Percentiles rank a stretch among this genome's conserved stretches.
Evolutionary conservation across 2,113 vertebrate genomes (phyloP).

Genomic region (Rhinolophus ferrumequinum): DNA sequence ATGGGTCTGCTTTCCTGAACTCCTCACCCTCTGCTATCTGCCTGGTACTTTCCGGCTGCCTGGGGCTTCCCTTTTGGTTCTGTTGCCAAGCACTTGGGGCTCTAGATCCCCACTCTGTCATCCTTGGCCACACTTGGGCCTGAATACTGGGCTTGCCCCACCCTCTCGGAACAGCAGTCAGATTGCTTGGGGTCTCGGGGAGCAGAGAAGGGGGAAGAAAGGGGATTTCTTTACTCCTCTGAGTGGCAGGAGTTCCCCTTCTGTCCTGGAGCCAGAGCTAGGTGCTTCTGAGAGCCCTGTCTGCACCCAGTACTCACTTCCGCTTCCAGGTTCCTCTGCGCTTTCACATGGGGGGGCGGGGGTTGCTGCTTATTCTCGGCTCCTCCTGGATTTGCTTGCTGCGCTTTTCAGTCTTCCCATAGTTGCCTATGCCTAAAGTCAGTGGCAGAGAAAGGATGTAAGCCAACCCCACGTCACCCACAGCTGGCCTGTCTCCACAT

Average conservation of each 20-base stretch:
- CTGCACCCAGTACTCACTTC: not conserved
- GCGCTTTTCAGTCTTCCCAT: fast-evolving
- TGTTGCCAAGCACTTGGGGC: not conserved
- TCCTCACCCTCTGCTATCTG: not conserved
- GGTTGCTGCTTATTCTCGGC: not conserved
- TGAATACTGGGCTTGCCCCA: not conserved
- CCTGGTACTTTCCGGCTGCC: not conserved
- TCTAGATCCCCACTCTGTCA: not conserved
- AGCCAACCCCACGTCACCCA: not conserved
- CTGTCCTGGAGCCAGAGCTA: not conserved
- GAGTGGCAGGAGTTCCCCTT: not conserved
- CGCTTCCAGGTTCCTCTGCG: not conserved
- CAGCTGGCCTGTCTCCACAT: not conserved
- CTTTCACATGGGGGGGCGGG: fast-evolving
- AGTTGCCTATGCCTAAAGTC: fast-evolving
- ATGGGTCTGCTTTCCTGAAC: not conserved
- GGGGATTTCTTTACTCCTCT: not conserved
- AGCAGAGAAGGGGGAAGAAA: too few species aligned
- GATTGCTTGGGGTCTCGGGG: not conserved
- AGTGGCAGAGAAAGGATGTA: not conserved
- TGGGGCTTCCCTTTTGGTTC: not conserved
- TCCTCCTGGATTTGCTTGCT: not conserved
- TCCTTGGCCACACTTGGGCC: not conserved
- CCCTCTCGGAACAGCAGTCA: not conserved
- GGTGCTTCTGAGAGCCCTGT: not conserved